phyloP scores from a whole-genome alignment of 2,888 invertebrate species.

The Xanthorhoe spadicearia region DNA sequence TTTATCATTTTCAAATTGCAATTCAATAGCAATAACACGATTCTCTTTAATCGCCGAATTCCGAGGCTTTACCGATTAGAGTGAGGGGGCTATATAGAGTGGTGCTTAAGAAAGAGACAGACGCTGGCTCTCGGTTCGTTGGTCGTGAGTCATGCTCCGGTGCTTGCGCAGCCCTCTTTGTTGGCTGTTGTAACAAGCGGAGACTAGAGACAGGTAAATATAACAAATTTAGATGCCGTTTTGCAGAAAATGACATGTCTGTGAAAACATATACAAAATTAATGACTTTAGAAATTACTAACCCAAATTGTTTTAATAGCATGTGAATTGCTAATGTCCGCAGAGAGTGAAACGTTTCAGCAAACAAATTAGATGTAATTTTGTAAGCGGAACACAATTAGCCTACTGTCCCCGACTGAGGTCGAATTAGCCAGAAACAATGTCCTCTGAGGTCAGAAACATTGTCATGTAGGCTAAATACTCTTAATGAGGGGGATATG shows the following conservation, averaged over 20 bases:
- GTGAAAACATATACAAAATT: not conserved
- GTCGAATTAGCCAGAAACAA: constrained; percentile 25
- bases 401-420: constrained; percentile 38
- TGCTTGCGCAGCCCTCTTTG: constrained; percentile 57
- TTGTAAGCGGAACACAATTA: constrained; percentile 50
- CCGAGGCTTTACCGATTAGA: constrained; percentile 22
- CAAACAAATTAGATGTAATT: constrained; percentile 32
- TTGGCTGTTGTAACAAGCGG: constrained; percentile 24
- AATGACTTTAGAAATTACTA: not conserved
- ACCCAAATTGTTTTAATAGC: constrained; percentile 6
- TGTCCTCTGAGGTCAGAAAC: constrained; percentile 55
- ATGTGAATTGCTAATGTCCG: constrained; percentile 9
- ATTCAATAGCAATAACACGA: constrained; percentile 26
- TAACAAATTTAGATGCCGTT: constrained; percentile 5
- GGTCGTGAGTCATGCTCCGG: constrained; percentile 74
- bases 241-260: constrained; percentile 21
- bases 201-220: constrained; percentile 19
- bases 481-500: constrained; percentile 62
- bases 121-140: constrained; percentile 53
- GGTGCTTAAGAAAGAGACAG: constrained; percentile 67
- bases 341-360: constrained; percentile 22
- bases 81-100: constrained; percentile 31
- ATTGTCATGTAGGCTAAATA: constrained; percentile 62
- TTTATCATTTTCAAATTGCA: not conserved
- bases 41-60: constrained; percentile 17